A percentile compares a stretch with the other conserved stretches of the same genome.
These are phyloP conservation scores for Peromyscus polionotus DNA, from an alignment of 2,113 vertebrate species.

Conservation along the genomic window DNA sequence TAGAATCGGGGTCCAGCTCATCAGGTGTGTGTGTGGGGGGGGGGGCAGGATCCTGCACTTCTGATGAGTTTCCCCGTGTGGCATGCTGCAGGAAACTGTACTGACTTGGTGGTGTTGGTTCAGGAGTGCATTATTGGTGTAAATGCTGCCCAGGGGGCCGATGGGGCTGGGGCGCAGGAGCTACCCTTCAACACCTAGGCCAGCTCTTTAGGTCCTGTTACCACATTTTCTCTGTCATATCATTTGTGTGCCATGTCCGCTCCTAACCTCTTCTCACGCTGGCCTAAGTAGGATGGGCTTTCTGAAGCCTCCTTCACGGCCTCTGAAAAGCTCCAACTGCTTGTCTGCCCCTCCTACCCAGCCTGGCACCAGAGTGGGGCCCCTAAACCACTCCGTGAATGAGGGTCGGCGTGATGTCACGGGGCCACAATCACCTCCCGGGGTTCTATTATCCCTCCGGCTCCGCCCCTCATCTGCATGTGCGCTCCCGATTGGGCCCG, in stretches of 20 bases:
- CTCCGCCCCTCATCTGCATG: not conserved
- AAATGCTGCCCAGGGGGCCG: fast-evolving
- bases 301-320: not conserved
- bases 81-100: fast-evolving
- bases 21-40: not conserved
- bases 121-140: not conserved
- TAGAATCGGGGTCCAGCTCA: not conserved
- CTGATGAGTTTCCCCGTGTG: not conserved
- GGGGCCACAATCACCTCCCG: fast-evolving
- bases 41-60: fast-evolving
- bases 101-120: not conserved
- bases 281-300: not conserved
- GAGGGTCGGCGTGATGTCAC: not conserved
- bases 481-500: not conserved
- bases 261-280: no score
- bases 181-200: not conserved
- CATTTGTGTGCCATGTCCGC: fast-evolving
- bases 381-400: not conserved
- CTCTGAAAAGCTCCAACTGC: not conserved
- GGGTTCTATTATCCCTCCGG: not conserved
- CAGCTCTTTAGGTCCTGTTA: no score
- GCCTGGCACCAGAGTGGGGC: not conserved
- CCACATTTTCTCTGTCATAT: not conserved
- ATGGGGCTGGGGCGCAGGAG: not conserved
- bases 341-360: not conserved